These are phyloP conservation scores for Ephestia elutella DNA, from an alignment of 1,140 invertebrate genomes.

Conservation along the genomic window DNA sequence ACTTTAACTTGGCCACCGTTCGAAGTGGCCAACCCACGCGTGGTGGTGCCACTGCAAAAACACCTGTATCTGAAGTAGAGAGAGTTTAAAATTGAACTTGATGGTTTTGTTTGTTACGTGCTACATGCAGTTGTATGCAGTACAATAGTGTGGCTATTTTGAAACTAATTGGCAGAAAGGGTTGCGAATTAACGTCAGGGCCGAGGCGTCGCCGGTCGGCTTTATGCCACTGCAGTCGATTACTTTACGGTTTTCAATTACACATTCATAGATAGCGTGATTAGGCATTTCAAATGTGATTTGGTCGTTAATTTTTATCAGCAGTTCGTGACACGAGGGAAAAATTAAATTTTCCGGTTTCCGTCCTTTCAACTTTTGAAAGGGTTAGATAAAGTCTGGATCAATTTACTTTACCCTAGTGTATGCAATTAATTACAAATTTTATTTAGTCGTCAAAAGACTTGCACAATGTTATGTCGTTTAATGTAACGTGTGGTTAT, in stretches of 20 bases:
- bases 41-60: background rate
- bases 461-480: too few species aligned
- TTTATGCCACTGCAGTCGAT: slow-evolving; percentile 50
- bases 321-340: background rate
- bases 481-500: too few species aligned
- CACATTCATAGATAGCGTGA: slow-evolving; percentile 5
- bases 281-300: background rate
- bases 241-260: slow-evolving; percentile 16
- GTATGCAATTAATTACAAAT: too few species aligned
- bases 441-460: too few species aligned
- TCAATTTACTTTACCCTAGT: background rate
- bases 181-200: slow-evolving; percentile 71
- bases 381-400: background rate
- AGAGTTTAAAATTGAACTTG: background rate
- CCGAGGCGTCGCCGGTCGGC: slow-evolving; percentile 41
- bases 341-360: background rate
- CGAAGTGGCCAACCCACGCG: slow-evolving; percentile 41
- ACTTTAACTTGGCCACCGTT: slow-evolving; percentile 60
- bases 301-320: background rate
- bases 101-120: slow-evolving; percentile 34
- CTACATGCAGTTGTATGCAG: slow-evolving; percentile 49
- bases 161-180: slow-evolving; percentile 73
- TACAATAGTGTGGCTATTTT: slow-evolving; percentile 72
- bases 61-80: background rate
- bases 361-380: background rate